Conservation (phyloP, 1,140 invertebrate species). For the Drosophila carrolli region DNA sequence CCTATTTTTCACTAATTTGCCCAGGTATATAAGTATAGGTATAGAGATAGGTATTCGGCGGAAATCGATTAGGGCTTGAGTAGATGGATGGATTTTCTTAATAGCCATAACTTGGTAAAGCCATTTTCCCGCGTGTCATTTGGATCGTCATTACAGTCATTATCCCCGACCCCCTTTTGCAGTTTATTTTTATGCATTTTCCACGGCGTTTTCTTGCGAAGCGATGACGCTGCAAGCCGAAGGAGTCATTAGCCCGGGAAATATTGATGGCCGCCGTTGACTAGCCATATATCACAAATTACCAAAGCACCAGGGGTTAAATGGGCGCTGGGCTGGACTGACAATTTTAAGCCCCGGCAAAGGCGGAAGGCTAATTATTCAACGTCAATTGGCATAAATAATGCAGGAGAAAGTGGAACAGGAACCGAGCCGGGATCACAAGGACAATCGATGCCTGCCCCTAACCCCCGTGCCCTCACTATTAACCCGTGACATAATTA, state of each 20-base stretch:
- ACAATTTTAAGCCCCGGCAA: slow-evolving; percentile 44
- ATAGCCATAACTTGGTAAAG: slow-evolving; percentile 17
- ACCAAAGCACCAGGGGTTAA: slow-evolving; percentile 20
- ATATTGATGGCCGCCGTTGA: slow-evolving; percentile 72
- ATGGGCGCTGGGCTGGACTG: slow-evolving; percentile 6
- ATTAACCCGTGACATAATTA: slow-evolving; percentile 59
- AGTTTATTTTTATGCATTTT: slow-evolving; percentile 10
- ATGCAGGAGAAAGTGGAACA: slow-evolving; percentile 43
- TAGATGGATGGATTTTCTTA: slow-evolving; percentile 7
- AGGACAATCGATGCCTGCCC: slow-evolving; percentile 34
- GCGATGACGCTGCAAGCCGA: slow-evolving; percentile 53
- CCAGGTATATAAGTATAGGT: not conserved
- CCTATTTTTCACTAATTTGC: slow-evolving; percentile 58
- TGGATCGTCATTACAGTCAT: slow-evolving; percentile 46
- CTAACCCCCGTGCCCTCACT: not conserved
- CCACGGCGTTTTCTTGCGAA: not conserved
- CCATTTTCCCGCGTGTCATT: slow-evolving; percentile 34
- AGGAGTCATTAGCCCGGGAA: slow-evolving; percentile 63
- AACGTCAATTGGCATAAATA: slow-evolving; percentile 81
- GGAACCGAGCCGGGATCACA: slow-evolving; percentile 11
- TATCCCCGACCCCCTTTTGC: slow-evolving; percentile 27
- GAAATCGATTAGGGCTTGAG: slow-evolving; percentile 9
- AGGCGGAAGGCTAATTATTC: slow-evolving; percentile 72
- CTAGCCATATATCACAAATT: slow-evolving; percentile 71
- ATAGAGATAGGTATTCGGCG: slow-evolving; percentile 4